Percentiles rank a stretch among this genome's conserved stretches.
Evolutionary conservation across 2,797 vertebrate genomes (phyloP).

Genomic region (Sparus aurata): DNA sequence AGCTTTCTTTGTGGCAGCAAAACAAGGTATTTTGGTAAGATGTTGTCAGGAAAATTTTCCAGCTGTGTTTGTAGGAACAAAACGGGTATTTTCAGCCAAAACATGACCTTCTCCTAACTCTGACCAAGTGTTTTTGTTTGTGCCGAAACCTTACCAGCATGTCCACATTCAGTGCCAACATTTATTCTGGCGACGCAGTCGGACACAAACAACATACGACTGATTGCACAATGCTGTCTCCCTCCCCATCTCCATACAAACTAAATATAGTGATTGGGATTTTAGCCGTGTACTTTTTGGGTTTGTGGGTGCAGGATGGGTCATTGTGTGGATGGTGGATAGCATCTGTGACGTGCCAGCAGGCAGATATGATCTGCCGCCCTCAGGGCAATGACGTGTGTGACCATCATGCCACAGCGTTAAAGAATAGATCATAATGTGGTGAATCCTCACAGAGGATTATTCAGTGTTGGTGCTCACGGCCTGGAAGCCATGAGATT

Average conservation of each 20-base stretch:
- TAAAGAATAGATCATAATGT: constrained; percentile 51
- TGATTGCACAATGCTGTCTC: constrained; percentile 45
- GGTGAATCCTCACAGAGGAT: constrained; percentile 15
- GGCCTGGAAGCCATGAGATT: not conserved
- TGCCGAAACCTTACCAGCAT: too few species aligned
- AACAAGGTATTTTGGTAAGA: too few species aligned
- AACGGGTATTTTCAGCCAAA: too few species aligned
- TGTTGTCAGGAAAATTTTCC: too few species aligned
- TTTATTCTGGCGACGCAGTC: not conserved
- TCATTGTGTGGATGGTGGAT: constrained; percentile 63
- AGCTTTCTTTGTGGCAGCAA: too few species aligned
- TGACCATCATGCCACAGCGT: constrained; percentile 39
- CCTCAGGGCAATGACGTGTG: constrained; percentile 54
- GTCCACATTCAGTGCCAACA: too few species aligned
- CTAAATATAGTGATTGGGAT: constrained; percentile 64
- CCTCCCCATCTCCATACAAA: constrained; percentile 36
- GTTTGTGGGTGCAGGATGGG: constrained; percentile 60
- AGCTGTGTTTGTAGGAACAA: too few species aligned
- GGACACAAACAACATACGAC: constrained; percentile 39
- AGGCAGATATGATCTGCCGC: constrained; percentile 61
- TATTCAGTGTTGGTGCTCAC: constrained; percentile 4
- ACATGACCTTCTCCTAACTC: too few species aligned
- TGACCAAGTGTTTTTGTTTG: too few species aligned
- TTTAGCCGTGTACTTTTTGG: constrained; percentile 60
- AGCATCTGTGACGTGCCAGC: constrained; percentile 63